Evolutionary conservation across 2,888 invertebrate species (phyloP), one percentile per base, ranked within the genome.

Genomic region (Scelioninae gen. 1): DNA sequence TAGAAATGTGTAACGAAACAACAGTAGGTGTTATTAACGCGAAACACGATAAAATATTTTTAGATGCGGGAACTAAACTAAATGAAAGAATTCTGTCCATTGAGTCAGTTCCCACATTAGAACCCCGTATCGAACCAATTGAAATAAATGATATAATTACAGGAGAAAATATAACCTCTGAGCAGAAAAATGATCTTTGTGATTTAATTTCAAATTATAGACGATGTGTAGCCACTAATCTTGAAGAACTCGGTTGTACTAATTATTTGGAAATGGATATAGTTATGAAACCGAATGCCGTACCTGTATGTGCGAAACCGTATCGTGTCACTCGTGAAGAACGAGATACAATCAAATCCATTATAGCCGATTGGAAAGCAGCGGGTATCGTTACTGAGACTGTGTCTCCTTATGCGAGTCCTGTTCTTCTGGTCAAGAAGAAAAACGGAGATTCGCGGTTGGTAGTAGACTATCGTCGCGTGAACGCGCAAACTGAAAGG

Each of bases 201-300:
- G 7, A 32, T 0, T 15, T 77, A 6, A 10, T 81, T 1, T 81
- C 77, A 51, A 8, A 77, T n/a, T 74, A 62, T 29, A 31, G 80
- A 5, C 10, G 7, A 0, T 80, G 72, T 62, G 10, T 83, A 0
- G 71, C 76, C 0, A 45, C 51, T 6, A 55, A 58, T 38, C 9
- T 76, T 0, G 5, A 11, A 6, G 76, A 83, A 32, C 15, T 80
- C 4, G 77, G 81, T 9, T 60, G 83, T n/a, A 72, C 77, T 0
- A 16, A 38, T 0, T 15, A 62, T 3, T 11, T 77, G 0, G 56
- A 66, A 11, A 84, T 83, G 83, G 82, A 85, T 7, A 85, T 85
- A 13, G 29, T 68, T 13, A 7, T 13, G 0, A 53, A 69, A 10
- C 53, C 49, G 0, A 51, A 43, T 3, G 55, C 51, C 0, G 15